Base-by-base conservation (phyloP, 2,113 vertebrate species). In the Macaca nemestrina region DNA sequence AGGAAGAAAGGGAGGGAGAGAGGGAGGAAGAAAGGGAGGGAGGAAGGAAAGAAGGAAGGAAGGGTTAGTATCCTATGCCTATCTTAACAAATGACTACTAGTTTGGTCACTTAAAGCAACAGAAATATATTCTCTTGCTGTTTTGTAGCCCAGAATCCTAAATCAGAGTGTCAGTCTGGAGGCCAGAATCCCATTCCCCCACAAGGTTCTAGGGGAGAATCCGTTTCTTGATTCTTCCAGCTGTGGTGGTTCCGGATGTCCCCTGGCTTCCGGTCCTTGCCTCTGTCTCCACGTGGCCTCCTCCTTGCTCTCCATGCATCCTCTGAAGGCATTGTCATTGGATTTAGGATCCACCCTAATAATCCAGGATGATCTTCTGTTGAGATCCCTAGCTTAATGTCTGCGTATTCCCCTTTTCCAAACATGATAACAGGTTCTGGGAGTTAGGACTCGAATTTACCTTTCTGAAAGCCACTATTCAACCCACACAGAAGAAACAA, bases 1-100 rank as follows among this genome's bases (percentile, higher is more conserved):
- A 1, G 3, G 23, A 1, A 9, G 23, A 3, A 0, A 25, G 3
- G 4, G 9, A 25, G 59, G 25, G 2, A 27, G 59, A 3, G 11
- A 27, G 59, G 9, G 2, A 27, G 10, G 59, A 12, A 61, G 23
- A 9, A 23, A 59, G 57, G 20, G 0, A 59, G 20, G 8, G 8
- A 55, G 23, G 10, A 1, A 45, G 45, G 45, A 8, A 68, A 6
- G 32, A 8, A 3, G 67, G 67, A 0, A 35, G 32, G 32, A 2
- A 16, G 72, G 22, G 40, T 25, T 27, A 16, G 13, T 27, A 16
- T 30, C 85, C 85, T 20, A 35, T 23, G 35, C 14, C 73, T 30
- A 30, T 6, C 16, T 7, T 5, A 72, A 30, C 67, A 17, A 55
- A 72, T 11, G 10, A 30, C 20, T 10, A 50, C 73, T 16, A 45